A percentile compares a stretch with the other conserved stretches of the same genome.
phyloP scores from a whole-genome alignment of 2,888 invertebrate genomes.

The Odontocolon sp. region DNA sequence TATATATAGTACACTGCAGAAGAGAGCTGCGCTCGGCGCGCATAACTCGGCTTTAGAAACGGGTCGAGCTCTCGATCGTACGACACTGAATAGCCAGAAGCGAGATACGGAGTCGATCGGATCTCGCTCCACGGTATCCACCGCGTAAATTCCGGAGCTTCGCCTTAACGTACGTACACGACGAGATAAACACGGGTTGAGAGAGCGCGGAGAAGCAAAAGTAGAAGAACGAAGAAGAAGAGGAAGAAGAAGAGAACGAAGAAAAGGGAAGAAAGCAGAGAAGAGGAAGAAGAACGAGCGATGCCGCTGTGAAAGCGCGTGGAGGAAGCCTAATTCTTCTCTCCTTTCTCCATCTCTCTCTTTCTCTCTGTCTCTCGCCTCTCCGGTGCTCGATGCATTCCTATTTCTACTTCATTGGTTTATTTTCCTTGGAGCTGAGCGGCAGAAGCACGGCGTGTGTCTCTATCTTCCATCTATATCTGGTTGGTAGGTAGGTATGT shows the following conservation, averaged over 20 bases:
- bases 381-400: slow-evolving; percentile 63
- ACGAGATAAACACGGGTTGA: slow-evolving; percentile 53
- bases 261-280: neutral
- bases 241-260: slow-evolving; percentile 9
- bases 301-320: too few relatives aligned
- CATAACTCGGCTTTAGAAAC: slow-evolving; percentile 65
- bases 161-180: slow-evolving; percentile 61
- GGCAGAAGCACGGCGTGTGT: slow-evolving; percentile 59
- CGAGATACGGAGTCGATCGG: slow-evolving; percentile 66
- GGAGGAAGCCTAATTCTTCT: slow-evolving; percentile 63
- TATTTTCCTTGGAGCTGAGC: slow-evolving; percentile 61
- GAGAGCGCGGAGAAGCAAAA: slow-evolving; percentile 29
- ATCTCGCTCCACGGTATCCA: slow-evolving; percentile 63
- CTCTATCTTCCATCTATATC: slow-evolving; percentile 69
- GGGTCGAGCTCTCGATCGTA: slow-evolving; percentile 64
- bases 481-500: slow-evolving; percentile 59
- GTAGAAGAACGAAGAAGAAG: slow-evolving; percentile 17
- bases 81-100: slow-evolving; percentile 67
- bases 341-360: slow-evolving; percentile 37
- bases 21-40: too few relatives aligned
- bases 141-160: slow-evolving; percentile 64
- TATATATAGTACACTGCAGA: neutral
- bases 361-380: too few relatives aligned
- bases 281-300: slow-evolving; percentile 44
- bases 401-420: slow-evolving; percentile 66